Evolutionary conservation across 2,888 invertebrate genomes (phyloP), one percentile per base, ranked within the genome.

Genomic region (Leucophenga montana): DNA sequence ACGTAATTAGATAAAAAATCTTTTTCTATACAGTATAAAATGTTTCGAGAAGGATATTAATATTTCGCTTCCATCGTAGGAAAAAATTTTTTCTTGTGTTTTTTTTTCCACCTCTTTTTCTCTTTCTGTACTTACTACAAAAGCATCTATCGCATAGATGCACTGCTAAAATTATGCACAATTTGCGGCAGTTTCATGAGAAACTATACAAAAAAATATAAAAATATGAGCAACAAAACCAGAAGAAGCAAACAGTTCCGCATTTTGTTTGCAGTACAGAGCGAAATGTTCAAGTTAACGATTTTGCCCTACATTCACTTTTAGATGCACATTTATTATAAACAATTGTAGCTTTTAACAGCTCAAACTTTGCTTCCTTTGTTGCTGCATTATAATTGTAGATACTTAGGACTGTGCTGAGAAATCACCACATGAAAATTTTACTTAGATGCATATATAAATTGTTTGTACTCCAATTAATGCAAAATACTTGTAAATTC

Each of bases 251-350:
- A 59, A 59, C 16, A 59, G 59, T 59, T 59, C 59, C 59, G 59
- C 59, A 59, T 59, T 39, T 59, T 31, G 33, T 59, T 27, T 31
- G 39, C 39, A 39, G 39, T 39, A 8, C 39, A 39, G 11, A 3
- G 54, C 67, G 57, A 64, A 64, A 56, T 33, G 53, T 62, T 67
- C 39, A 68, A 66, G 66, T 72, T 72, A 72, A 72, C 67, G 66
- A 66, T 66, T 72, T 72, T 72, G 72, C 66, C 72, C 72, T 50
- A 72, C 70, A 67, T 72, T 72, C 70, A 33, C 59, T 54, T 33
- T 67, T 68, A 70, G 70, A 54, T 68, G 67, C 65, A 66, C 67
- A 72, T 72, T 72, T 72, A 69, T 71, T 65, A 68, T 64, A 66
- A 62, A 39, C 53, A 66, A 44, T 62, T 62, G 46, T 46, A 62